Evolutionary conservation across 2,888 invertebrate genomes (phyloP).

Genomic region (Bimastos eiseni): DNA sequence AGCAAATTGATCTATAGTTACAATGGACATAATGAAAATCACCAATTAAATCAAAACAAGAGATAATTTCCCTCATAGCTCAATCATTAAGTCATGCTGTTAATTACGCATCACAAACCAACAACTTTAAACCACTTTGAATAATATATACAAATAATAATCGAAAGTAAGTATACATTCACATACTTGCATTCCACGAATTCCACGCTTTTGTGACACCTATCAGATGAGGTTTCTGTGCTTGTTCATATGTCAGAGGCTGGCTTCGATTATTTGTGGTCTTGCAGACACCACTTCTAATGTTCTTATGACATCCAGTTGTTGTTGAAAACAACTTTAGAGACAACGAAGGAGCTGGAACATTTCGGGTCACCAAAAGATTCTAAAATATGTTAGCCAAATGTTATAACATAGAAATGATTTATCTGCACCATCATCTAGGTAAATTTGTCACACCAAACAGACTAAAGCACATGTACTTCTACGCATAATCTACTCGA

Average conservation of each 20-base stretch:
- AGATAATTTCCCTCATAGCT: too few relatives aligned
- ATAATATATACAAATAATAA: conserved; percentile 3
- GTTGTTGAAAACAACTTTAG: conserved; percentile 28
- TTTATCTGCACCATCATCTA: not conserved
- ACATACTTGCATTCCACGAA: conserved; percentile 62
- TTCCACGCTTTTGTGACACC: conserved; percentile 65
- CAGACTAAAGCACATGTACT: not conserved
- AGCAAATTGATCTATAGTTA: not conserved
- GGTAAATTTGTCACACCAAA: not conserved
- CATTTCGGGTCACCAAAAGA: not conserved
- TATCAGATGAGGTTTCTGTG: conserved; percentile 62
- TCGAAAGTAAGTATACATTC: not conserved
- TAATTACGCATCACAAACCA: not conserved
- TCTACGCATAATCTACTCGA: too few relatives aligned
- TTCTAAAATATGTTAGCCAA: not conserved
- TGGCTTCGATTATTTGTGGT: conserved; percentile 50
- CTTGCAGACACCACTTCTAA: conserved; percentile 54
- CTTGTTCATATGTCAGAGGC: conserved; percentile 64
- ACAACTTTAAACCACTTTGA: not conserved
- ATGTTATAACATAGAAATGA: not conserved
- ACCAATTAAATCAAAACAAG: too few relatives aligned
- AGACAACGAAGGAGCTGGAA: not conserved
- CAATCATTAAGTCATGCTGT: not conserved
- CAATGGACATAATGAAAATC: too few relatives aligned
- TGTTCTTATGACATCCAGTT: conserved; percentile 41